These are phyloP conservation scores for Dendrolimus pini DNA, from an alignment of 2,888 invertebrate genomes.

Conservation along the genomic window DNA sequence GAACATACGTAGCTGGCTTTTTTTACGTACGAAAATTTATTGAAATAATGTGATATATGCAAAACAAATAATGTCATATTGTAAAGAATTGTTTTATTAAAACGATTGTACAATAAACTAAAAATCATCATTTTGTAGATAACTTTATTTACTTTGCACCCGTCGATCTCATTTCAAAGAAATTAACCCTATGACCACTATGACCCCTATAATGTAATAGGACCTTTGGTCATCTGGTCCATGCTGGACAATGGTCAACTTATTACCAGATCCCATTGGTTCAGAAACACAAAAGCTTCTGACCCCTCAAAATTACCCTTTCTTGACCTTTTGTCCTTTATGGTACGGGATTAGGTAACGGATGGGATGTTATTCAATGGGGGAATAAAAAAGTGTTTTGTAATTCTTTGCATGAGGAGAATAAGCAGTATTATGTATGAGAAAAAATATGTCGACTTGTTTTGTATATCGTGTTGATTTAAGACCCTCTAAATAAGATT, in stretches of 20 bases:
- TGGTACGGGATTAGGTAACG: slow-evolving; percentile 38
- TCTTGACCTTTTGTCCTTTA: slow-evolving; percentile 42
- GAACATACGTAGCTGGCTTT: too few relatives aligned
- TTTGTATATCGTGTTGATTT: background rate
- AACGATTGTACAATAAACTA: too few relatives aligned
- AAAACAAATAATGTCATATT: too few relatives aligned
- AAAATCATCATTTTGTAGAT: too few relatives aligned
- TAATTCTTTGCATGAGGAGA: background rate
- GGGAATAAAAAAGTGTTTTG: slow-evolving; percentile 9
- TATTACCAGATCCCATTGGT: slow-evolving; percentile 57
- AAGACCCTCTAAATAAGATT: background rate
- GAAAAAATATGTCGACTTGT: background rate
- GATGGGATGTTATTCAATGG: slow-evolving; percentile 13
- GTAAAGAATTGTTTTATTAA: too few relatives aligned
- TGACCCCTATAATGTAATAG: slow-evolving; percentile 53
- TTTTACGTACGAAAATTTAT: too few relatives aligned
- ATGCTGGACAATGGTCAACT: slow-evolving; percentile 47
- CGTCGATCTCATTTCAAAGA: too few relatives aligned
- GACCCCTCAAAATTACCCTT: slow-evolving; percentile 48
- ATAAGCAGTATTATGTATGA: background rate
- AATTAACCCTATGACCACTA: background rate
- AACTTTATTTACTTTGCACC: too few relatives aligned
- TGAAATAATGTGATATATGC: too few relatives aligned
- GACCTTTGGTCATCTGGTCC: slow-evolving; percentile 69
- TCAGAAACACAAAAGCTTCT: slow-evolving; percentile 38